Evolutionary conservation across 1,140 invertebrate species (phyloP).

Genomic region (Chymomyza costata): DNA sequence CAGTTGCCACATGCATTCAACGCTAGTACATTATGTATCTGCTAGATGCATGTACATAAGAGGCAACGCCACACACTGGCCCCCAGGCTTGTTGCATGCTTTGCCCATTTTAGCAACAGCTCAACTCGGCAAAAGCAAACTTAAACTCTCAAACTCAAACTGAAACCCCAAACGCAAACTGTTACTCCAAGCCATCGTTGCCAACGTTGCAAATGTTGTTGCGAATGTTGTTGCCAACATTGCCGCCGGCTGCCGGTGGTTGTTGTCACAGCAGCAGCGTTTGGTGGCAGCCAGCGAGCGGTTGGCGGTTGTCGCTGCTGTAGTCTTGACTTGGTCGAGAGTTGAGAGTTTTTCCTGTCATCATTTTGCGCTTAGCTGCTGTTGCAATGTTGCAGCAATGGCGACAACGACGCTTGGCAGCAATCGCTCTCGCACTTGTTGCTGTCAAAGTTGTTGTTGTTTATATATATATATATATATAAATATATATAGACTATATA

Average conservation of each 20-base stretch:
- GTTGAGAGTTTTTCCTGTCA: constrained; percentile 62
- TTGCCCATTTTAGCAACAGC: constrained; percentile 64
- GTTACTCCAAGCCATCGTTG: constrained; percentile 20
- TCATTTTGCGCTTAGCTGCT: constrained; percentile 1
- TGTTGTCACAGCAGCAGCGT: constrained; percentile 17
- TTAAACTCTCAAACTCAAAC: too few species aligned
- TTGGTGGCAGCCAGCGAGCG: background rate
- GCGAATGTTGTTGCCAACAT: constrained; percentile 29
- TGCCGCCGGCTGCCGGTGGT: constrained; percentile 25
- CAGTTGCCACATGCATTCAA: constrained; percentile 38
- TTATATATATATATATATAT: background rate
- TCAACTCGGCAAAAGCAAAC: constrained; percentile 20
- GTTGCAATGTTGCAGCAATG: background rate
- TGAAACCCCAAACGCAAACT: constrained; percentile 12
- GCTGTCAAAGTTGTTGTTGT: constrained; percentile 24
- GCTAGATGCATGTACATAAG: constrained; percentile 52
- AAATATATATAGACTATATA: too few species aligned
- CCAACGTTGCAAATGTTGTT: constrained; percentile 28
- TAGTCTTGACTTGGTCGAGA: constrained; percentile 18
- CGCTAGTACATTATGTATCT: constrained; percentile 63
- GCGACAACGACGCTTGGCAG: background rate
- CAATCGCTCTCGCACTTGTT: constrained; percentile 51
- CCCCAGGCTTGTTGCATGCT: constrained; percentile 42
- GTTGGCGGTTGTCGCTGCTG: background rate
- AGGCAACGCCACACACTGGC: constrained; percentile 11